phyloP scores from a whole-genome alignment of 1,140 invertebrate genomes.

The Pseudomyrmex pallidus region DNA sequence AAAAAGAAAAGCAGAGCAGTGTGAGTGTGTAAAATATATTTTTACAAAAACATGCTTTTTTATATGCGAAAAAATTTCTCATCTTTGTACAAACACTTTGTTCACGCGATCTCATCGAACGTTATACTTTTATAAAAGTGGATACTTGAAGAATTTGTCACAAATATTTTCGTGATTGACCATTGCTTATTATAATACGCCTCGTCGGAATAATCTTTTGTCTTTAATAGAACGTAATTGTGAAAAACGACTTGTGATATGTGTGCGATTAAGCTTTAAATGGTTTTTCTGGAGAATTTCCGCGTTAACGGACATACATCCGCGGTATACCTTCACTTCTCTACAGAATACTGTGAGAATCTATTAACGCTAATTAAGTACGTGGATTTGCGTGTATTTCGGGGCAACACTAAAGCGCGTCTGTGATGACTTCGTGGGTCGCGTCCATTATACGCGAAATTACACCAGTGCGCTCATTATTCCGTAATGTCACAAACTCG shows the following conservation, averaged over 20 bases:
- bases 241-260: not conserved
- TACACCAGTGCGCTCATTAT: constrained; percentile 50
- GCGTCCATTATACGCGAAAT: constrained; percentile 56
- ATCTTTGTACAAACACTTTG: not conserved
- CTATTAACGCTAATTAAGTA: constrained; percentile 59
- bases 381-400: constrained; percentile 38
- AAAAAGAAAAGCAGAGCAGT: no score
- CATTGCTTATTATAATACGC: no score
- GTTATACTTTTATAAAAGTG: not conserved
- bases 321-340: not conserved
- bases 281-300: not conserved
- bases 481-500: constrained; percentile 52
- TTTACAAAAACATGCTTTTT: not conserved
- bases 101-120: not conserved
- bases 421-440: constrained; percentile 45
- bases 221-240: not conserved
- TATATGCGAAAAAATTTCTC: not conserved
- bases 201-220: not conserved
- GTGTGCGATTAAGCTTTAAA: not conserved
- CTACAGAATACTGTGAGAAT: not conserved
- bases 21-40: not conserved
- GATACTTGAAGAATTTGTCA: not conserved
- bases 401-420: constrained; percentile 30
- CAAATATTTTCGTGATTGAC: no score
- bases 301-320: not conserved